Evolutionary conservation across 1,140 invertebrate genomes (phyloP), one percentile per base, ranked within the genome.

Genomic region (Habropoda laboriosa): DNA sequence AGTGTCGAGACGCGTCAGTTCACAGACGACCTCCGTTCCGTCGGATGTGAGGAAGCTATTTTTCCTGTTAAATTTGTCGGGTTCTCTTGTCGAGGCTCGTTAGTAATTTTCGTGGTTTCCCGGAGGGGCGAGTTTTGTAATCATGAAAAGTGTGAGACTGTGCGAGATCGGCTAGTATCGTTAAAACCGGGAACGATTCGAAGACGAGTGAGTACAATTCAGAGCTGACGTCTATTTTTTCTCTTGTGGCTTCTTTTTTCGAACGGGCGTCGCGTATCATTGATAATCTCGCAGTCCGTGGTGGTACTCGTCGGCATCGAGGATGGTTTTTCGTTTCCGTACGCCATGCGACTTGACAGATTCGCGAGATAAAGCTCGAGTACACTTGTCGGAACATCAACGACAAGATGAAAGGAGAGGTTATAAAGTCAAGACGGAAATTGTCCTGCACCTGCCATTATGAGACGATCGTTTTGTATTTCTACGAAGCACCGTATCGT

Each of bases 111-210:
- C 38, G 55, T 42, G 47, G 66, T 53, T 35, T 42, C 2, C 12
- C 75, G 58, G 63, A 30, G 24, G 64, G 55, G 21, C 49, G 53
- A 76, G 51, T 60, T 77, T n/a, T 40, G 77, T 81, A 49, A 88
- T 77, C 27, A 85, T 85, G 82, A 84, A 66, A 82, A 84, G 67
- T 88, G 84, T 57, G 74, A 85, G 79, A 78, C 45, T 78, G 81
- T 81, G 82, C 79, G 84, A 86, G 79, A 61, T 88, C 74, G 86
- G 76, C 57, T 87, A 83, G 58, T 24, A 74, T 85, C 71, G 51
- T 32, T 21, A 32, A 13, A 27, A 67, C 8, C 30, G 47, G 42
- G 58, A 58, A 53, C 24, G 35, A 68, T 45, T 57, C 47, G 27
- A 24, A 76, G 38, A 77, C 78, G 58, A 74, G 84, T 86, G 53